A percentile compares a stretch with the other conserved stretches of the same genome.
phyloP scores from a whole-genome alignment of 2,888 invertebrate species.

The Didymodactylos carnosus region DNA sequence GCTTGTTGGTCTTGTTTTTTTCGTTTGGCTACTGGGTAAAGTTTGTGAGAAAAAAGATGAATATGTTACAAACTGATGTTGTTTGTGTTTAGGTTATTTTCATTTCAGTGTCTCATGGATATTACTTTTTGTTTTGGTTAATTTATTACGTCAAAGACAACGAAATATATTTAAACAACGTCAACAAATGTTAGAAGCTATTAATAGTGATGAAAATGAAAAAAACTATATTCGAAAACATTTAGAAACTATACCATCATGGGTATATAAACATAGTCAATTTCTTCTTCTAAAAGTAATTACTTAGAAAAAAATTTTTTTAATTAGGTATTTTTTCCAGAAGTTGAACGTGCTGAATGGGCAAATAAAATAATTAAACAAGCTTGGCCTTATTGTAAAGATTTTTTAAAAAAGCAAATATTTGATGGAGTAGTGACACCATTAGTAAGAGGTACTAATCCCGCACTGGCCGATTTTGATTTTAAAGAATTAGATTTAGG shows the following conservation, averaged over 20 bases:
- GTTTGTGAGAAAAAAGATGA: neutral
- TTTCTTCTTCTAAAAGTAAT: neutral
- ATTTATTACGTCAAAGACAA: constrained; percentile 3
- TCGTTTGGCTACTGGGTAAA: constrained; percentile 11
- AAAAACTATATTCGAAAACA: constrained; percentile 5
- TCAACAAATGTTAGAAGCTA: neutral
- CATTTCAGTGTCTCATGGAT: constrained; percentile 13
- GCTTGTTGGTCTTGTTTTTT: neutral
- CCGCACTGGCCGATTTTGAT: neutral
- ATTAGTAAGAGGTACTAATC: neutral
- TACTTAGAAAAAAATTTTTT: neutral
- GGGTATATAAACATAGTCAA: neutral
- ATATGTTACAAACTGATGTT: neutral
- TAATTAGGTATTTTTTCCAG: constrained; percentile 9
- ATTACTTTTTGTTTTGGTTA: constrained; percentile 3
- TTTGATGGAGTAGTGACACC: neutral
- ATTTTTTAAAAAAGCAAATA: neutral
- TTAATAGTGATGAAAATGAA: constrained; percentile 6
- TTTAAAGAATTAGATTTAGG: constrained; percentile 11
- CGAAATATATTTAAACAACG: neutral
- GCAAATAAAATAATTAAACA: constrained; percentile 8
- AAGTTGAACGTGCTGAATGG: constrained; percentile 14
- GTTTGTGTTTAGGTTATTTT: neutral
- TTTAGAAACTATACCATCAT: constrained; percentile 9
- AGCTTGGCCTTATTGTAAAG: constrained; percentile 8